Conservation (phyloP, 2,113 vertebrate species). For the Monopterus albus region DNA sequence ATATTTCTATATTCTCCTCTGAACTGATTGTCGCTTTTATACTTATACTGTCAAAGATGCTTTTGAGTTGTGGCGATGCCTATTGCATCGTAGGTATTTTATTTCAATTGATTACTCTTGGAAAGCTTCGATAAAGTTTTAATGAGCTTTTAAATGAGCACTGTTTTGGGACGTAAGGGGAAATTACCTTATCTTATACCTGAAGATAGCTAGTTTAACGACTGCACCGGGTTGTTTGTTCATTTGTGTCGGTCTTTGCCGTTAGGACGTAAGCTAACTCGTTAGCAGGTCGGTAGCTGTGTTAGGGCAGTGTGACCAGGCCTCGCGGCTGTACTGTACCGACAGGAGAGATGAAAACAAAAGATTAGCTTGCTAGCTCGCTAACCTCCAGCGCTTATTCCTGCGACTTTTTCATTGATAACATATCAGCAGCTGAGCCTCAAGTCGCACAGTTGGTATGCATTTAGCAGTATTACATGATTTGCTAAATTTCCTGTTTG, state of each 20-base stretch:
- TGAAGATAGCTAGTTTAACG: not conserved
- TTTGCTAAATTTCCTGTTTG: constrained; percentile 59
- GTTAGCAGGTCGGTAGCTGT: constrained; percentile 55
- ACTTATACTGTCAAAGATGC: not conserved
- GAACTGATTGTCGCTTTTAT: not conserved
- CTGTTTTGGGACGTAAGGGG: not conserved
- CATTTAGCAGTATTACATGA: constrained; percentile 29
- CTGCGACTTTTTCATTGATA: not conserved
- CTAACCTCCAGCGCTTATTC: constrained; percentile 2
- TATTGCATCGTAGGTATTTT: constrained; percentile 20
- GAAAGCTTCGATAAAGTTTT: constrained; percentile 65
- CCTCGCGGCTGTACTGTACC: constrained; percentile 61
- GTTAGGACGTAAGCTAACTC: constrained; percentile 48
- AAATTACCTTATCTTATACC: not conserved
- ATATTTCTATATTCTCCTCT: not conserved
- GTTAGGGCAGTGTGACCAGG: constrained; percentile 61
- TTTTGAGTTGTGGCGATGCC: not conserved
- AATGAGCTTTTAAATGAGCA: not conserved
- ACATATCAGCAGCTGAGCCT: not conserved
- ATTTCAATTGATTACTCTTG: constrained; percentile 41
- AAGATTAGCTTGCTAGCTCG: constrained; percentile 67
- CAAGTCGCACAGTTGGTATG: not conserved
- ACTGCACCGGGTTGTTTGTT: constrained; percentile 1
- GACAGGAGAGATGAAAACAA: constrained; percentile 72
- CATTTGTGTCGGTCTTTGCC: constrained; percentile 40